These are phyloP conservation scores for Nemopilema nomurai DNA, from an alignment of 30 jellyfish, hydroid and myxozoan genomes.

Conservation along the genomic window DNA sequence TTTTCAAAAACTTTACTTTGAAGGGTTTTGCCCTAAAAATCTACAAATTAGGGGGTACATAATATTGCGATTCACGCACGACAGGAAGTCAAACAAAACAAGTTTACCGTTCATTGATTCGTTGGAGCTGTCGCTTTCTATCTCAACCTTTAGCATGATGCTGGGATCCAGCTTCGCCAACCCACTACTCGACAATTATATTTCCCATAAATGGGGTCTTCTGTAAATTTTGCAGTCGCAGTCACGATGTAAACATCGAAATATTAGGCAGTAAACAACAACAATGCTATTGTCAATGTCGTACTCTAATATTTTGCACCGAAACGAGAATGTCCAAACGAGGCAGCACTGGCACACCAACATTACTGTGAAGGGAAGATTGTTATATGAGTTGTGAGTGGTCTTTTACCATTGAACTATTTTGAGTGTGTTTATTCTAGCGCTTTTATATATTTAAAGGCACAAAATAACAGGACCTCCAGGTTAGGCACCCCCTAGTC, in stretches of 20 bases:
- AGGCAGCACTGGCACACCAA: too few species aligned
- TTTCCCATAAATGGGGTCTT: background rate
- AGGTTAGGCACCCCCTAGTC: too few species aligned
- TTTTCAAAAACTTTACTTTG: too few species aligned
- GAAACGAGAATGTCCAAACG: background rate
- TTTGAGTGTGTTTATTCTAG: too few species aligned
- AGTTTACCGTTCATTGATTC: constrained; percentile 72
- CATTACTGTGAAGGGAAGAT: too few species aligned
- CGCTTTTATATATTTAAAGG: too few species aligned
- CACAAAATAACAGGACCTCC: too few species aligned
- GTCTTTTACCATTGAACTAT: too few species aligned
- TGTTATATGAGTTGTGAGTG: too few species aligned
- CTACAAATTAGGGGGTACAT: too few species aligned
- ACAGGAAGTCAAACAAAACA: background rate
- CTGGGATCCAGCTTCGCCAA: background rate
- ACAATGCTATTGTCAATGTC: background rate
- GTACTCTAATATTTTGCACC: too few species aligned
- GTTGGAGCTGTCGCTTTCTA: constrained; percentile 67
- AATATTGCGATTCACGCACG: background rate
- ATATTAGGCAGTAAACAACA: background rate
- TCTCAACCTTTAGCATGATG: constrained; percentile 60
- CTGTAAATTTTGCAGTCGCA: background rate
- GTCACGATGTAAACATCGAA: constrained; percentile 2
- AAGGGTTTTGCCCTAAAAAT: too few species aligned
- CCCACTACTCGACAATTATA: background rate